phyloP scores from a whole-genome alignment of 2,113 vertebrate species.

The Clarias magur region DNA sequence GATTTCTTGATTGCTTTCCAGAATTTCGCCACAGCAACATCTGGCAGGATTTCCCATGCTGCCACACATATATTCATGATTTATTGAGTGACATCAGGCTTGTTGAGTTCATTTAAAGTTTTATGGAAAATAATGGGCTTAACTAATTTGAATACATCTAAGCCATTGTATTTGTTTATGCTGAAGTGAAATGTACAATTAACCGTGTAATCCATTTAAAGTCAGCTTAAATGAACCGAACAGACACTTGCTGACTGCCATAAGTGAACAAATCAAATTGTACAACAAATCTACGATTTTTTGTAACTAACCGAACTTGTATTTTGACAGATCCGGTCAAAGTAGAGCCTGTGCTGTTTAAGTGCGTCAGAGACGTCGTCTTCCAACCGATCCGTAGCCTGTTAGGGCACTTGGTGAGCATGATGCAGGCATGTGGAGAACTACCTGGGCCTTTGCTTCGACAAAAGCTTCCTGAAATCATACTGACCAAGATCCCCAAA shows the following conservation, averaged over 20 bases:
- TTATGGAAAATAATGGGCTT: neutral
- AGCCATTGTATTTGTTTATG: neutral
- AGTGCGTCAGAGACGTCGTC: constrained; percentile 75
- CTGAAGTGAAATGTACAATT: neutral
- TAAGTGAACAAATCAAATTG: neutral
- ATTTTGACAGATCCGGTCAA: constrained; percentile 59
- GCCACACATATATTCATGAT: neutral
- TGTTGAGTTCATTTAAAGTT: neutral
- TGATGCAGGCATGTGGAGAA: constrained; percentile 77
- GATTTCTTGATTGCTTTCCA: neutral
- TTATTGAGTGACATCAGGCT: neutral
- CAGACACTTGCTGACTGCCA: neutral
- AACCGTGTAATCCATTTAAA: neutral
- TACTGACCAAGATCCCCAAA: constrained; percentile 83
- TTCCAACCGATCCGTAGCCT: constrained; percentile 74
- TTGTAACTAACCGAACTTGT: neutral
- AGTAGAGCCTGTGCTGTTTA: constrained; percentile 71
- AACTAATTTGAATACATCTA: neutral
- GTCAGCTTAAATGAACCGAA: neutral
- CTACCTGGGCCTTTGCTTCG: constrained; percentile 63
- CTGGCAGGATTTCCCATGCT: neutral
- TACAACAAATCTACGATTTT: neutral
- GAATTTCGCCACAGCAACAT: neutral
- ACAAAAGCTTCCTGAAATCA: constrained; percentile 71
- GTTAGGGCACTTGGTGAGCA: constrained; percentile 77